Conservation (phyloP, 2,113 vertebrate species). For the Daboia siamensis region DNA sequence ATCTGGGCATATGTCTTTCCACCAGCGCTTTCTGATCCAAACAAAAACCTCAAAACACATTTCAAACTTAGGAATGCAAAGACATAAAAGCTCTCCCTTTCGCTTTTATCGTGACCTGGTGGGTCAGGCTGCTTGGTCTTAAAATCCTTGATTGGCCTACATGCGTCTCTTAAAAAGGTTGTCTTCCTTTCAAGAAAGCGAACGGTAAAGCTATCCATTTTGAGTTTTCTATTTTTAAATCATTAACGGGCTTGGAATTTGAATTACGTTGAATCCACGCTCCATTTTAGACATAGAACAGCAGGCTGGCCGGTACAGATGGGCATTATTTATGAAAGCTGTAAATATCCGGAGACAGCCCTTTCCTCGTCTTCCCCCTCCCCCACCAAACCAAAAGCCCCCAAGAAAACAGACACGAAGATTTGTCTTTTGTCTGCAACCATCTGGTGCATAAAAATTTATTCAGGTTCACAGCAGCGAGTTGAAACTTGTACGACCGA, state of each 20-base stretch:
- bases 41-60: background rate
- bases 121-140: background rate
- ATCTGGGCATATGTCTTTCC: background rate
- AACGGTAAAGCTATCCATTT: background rate
- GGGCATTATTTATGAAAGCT: background rate
- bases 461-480: constrained; percentile 43
- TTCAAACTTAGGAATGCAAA: background rate
- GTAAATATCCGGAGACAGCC: background rate
- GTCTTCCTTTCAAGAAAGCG: background rate
- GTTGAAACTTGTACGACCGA: constrained; percentile 2
- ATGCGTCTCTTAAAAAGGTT: background rate
- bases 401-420: accelerated
- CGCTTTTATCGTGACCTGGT: background rate
- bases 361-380: accelerated
- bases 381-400: background rate
- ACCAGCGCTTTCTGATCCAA: background rate
- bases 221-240: background rate
- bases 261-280: background rate
- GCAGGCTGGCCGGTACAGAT: background rate
- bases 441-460: constrained; percentile 49
- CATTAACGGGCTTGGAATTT: background rate
- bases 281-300: background rate
- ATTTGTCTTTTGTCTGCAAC: background rate
- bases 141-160: background rate
- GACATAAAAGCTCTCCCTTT: background rate